A percentile compares a stretch with the other conserved stretches of the same genome.
These are phyloP conservation scores for Slavum lentiscoides DNA, from an alignment of 2,888 invertebrate species.

Conservation along the genomic window DNA sequence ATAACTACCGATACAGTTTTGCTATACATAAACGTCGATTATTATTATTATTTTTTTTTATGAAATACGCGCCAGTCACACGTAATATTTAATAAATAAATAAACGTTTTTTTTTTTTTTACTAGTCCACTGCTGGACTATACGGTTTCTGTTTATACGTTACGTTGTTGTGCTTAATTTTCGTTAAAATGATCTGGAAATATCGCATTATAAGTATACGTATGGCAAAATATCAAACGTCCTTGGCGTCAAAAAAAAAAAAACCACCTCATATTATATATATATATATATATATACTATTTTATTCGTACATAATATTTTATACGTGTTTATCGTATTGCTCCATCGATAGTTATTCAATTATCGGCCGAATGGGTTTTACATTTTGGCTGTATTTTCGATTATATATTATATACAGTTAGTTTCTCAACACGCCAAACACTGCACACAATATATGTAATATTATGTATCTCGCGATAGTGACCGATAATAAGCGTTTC, in stretches of 20 bases:
- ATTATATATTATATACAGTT: not conserved
- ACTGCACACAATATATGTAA: not conserved
- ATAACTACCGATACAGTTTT: no score
- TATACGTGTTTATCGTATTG: not conserved
- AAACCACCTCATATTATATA: not conserved
- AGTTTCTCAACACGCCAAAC: constrained; percentile 37
- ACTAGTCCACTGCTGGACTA: not conserved
- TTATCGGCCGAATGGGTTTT: constrained; percentile 39
- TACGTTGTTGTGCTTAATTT: constrained; percentile 29
- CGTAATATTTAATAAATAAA: no score
- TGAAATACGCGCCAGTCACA: no score
- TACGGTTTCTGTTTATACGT: no score
- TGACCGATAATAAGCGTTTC: constrained; percentile 39
- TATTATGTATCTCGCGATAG: not conserved
- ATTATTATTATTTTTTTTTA: no score
- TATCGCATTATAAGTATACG: not conserved
- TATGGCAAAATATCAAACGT: constrained; percentile 31
- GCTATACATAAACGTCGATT: no score
- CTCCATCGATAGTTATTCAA: constrained; percentile 30
- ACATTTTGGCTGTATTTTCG: not conserved
- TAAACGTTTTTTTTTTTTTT: not conserved
- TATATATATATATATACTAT: no score
- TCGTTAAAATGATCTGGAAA: constrained; percentile 18
- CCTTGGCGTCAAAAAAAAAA: constrained; percentile 34
- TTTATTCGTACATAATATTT: no score